Percentiles rank a stretch among this genome's conserved stretches.
Evolutionary conservation across 2,113 vertebrate genomes (phyloP).

Genomic region (Carassius auratus): DNA sequence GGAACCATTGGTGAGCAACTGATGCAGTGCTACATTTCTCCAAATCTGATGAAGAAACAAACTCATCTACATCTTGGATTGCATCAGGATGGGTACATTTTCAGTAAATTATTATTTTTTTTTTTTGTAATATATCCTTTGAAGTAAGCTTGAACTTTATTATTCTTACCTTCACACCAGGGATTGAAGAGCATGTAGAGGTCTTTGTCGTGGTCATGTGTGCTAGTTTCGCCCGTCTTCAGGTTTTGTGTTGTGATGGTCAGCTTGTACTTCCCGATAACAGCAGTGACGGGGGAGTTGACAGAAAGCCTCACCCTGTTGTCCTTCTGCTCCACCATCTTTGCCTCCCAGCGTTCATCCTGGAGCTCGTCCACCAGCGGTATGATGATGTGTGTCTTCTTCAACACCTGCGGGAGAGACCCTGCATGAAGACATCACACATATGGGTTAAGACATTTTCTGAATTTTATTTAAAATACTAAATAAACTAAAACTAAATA

Average conservation of each 20-base stretch:
- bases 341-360: slow-evolving; percentile 82
- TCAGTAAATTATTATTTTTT: no score
- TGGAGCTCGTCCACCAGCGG: slow-evolving; percentile 76
- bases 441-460: background rate
- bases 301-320: slow-evolving; percentile 75
- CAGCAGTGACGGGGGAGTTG: slow-evolving; percentile 74
- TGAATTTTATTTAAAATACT: no score
- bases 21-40: background rate
- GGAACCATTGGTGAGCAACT: background rate
- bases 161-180: slow-evolving; percentile 85
- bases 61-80: background rate
- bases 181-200: slow-evolving; percentile 90
- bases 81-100: background rate
- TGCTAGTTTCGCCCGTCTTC: slow-evolving; percentile 65
- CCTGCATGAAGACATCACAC: slow-evolving; percentile 67
- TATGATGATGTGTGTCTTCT: slow-evolving; percentile 85
- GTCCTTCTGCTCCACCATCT: slow-evolving; percentile 70
- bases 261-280: slow-evolving; percentile 84
- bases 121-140: background rate
- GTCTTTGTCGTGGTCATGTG: slow-evolving; percentile 71
- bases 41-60: background rate
- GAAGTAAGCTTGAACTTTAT: background rate
- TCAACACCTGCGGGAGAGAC: slow-evolving; percentile 80
- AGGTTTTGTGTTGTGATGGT: slow-evolving; percentile 68
- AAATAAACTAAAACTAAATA: no score